phyloP scores from a whole-genome alignment of 2,888 invertebrate genomes.

The Malthinus flaveolus region DNA sequence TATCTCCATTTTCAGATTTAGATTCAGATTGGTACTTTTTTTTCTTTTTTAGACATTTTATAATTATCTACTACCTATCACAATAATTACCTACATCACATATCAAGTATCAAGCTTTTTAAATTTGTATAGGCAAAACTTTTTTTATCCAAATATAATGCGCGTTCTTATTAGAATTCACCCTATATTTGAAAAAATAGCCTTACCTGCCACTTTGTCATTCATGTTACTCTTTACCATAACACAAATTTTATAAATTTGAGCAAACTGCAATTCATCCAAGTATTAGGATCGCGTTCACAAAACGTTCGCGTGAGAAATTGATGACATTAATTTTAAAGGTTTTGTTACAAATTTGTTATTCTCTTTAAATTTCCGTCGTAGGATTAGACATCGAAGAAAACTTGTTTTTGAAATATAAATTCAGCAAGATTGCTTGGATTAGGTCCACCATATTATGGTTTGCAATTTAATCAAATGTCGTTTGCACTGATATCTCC shows the following conservation, averaged over 20 bases:
- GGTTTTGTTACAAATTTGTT: constrained; percentile 31
- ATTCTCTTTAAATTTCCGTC: constrained; percentile 24
- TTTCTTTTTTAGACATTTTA: no score
- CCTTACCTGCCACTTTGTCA: constrained; percentile 8
- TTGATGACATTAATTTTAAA: constrained; percentile 30
- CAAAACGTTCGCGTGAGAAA: constrained; percentile 29
- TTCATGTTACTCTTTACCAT: constrained; percentile 16
- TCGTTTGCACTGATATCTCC: constrained; percentile 13
- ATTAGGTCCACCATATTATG: constrained; percentile 17
- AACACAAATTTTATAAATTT: constrained; percentile 21
- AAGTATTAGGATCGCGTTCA: constrained; percentile 29
- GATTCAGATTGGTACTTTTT: no score
- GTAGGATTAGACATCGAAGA: constrained; percentile 23
- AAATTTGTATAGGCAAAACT: no score
- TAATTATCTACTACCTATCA: no score
- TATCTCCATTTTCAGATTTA: no score
- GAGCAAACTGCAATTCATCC: constrained; percentile 29
- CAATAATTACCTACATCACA: no score
- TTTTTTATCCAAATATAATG: no score
- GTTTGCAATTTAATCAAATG: constrained; percentile 25
- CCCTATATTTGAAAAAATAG: constrained; percentile 15
- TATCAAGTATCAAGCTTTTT: no score
- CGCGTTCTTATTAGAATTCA: no score
- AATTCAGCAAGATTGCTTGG: constrained; percentile 25
- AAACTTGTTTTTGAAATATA: constrained; percentile 28